These are phyloP conservation scores for Nycticorax nycticorax DNA, from an alignment of 2,113 vertebrate genomes.

Conservation along the genomic window DNA sequence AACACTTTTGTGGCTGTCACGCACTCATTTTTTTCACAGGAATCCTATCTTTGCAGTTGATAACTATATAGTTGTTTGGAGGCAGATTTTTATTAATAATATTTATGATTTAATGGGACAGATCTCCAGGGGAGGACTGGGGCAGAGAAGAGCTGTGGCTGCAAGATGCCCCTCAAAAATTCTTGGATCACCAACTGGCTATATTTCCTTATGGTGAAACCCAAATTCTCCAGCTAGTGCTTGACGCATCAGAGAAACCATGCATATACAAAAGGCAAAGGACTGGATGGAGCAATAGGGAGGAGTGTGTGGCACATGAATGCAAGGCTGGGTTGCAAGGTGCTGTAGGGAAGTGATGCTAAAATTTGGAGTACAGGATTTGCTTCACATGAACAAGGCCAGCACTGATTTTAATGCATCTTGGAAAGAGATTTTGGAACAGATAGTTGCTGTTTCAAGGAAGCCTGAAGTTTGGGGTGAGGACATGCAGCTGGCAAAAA, in stretches of 20 bases:
- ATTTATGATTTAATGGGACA: neutral
- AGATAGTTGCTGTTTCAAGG: neutral
- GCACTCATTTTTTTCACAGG: neutral
- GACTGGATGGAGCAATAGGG: neutral
- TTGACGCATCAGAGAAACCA: neutral
- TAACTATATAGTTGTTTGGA: neutral
- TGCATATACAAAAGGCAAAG: neutral
- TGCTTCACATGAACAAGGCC: neutral
- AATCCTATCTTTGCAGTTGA: neutral
- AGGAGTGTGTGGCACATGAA: neutral
- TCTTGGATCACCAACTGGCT: neutral
- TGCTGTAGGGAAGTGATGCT: neutral
- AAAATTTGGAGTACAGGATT: neutral
- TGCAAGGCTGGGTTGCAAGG: neutral
- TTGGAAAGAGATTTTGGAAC: neutral
- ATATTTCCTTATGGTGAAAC: neutral
- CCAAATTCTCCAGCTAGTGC: neutral
- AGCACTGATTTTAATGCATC: neutral
- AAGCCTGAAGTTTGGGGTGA: neutral
- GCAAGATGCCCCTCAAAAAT: neutral
- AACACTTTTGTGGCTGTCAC: neutral
- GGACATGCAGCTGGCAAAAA: neutral
- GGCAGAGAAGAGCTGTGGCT: neutral
- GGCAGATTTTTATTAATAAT: neutral
- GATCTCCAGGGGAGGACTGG: neutral